Percentiles rank a stretch among this genome's conserved stretches.
These are phyloP conservation scores for Brachionus manjavacas DNA, from an alignment of 1,140 invertebrate genomes.

Conservation along the genomic window DNA sequence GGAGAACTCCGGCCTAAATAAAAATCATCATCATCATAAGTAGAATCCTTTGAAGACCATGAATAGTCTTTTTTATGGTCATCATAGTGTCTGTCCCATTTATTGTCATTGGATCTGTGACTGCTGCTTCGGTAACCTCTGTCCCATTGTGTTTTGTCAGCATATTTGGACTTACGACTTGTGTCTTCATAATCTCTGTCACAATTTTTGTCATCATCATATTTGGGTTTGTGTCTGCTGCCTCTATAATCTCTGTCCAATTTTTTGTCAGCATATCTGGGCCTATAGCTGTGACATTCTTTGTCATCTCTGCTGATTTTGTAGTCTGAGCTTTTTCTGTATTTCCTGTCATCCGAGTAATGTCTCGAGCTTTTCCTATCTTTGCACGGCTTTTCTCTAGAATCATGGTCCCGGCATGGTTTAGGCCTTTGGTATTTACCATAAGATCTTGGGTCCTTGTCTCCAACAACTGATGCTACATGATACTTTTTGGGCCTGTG, in stretches of 20 bases:
- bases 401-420: neutral
- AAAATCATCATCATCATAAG: neutral
- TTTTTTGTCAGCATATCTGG: neutral
- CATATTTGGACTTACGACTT: neutral
- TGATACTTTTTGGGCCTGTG: neutral
- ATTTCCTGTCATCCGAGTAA: neutral
- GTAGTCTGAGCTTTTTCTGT: neutral
- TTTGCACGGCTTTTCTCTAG: neutral
- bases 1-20: neutral
- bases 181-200: too few relatives aligned
- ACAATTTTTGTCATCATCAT: too few relatives aligned
- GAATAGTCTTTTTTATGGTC: neutral
- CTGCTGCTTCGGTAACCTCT: neutral
- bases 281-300: neutral
- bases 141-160: neutral
- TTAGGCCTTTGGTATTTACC: neutral
- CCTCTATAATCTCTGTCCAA: too few relatives aligned
- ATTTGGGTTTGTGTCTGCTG: too few relatives aligned
- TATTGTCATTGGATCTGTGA: neutral
- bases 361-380: neutral
- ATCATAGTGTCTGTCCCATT: neutral
- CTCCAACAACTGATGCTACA: neutral
- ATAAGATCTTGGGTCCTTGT: neutral
- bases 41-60: neutral
- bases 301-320: neutral